Base-by-base conservation (phyloP, 2,113 vertebrate species). In the Hyperopisus bebe region DNA sequence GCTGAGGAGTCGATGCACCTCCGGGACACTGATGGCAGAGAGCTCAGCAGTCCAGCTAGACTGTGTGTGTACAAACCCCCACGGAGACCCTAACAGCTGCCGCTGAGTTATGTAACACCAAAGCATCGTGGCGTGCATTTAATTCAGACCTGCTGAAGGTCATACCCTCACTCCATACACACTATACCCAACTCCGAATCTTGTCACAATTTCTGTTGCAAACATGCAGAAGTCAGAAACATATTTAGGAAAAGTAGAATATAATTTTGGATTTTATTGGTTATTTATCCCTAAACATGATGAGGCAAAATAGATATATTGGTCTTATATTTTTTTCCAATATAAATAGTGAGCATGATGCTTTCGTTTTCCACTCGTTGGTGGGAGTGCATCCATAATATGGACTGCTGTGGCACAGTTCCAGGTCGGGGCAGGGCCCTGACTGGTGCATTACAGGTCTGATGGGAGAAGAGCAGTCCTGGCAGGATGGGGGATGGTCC, bases 1-100 rank as follows among this genome's bases (percentile, higher is more conserved):
- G 6, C 82, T 46, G 42, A 46, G 82, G 24, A 24, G 39, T 47
- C 44, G 44, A 84, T 47, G 21, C 19, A 21, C 82, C 82, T n/a
- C n/a, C 3, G 44, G 82, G 82, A 46, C 82, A 47, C 44, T 47
- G 39, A 84, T 47, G 82, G 21, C 82, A n/a, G 82, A 9, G 15
- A 24, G 42, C 42, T 84, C 39, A 84, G 80, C 80, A 47, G 44
- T 42, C 42, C 39, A 44, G 21, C 39, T 24, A 44, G 19, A 42
- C 82, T 84, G 82, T 47, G 42, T 84, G 44, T 84, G 39, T 84
- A 17, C 55, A 66, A 27, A 70, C 19, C 87, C 35, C 87, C 39
- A n/a, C 87, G 17, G 42, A 88, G 55, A 88, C 2, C 42, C 58
- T 58, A 66, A 88, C 35, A 88, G 87, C 87, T 88, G 87, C 55